Evolutionary conservation across 2,888 invertebrate genomes (phyloP), one percentile per base, ranked within the genome.

Genomic region (Linnaemya tessellans): DNA sequence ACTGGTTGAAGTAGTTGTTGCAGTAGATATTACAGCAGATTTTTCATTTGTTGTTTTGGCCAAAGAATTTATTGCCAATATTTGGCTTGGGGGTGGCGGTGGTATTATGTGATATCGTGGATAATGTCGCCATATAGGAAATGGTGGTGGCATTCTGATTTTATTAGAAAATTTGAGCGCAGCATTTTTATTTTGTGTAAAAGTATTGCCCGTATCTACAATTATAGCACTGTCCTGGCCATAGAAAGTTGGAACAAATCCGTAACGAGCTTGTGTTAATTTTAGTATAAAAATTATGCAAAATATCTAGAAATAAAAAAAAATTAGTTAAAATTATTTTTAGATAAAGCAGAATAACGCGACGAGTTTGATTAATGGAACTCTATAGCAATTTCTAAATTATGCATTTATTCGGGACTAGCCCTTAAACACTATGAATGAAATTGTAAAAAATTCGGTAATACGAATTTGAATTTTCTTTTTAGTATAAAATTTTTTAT

Each of bases 191-290:
- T 30, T 74, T 35, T 58, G 64, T 18, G 64, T 9, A 0, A 25
- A 11, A 18, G 62, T 41, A 67, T 84, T 88, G 22, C 87, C 88
- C 3, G 88, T 80, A 65, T 90, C 89, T 15, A 89, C 87, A 58
- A 88, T 88, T 11, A 89, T 51, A 10, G 88, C 87, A 82, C 89
- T 89, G 56, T 90, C 90, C 65, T 88, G 88, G 5, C 87, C 88
- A 78, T 88, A 86, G 70, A 89, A 89, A 41, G 88, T 88, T 0
- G 89, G 88, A 0, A 82, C 35, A 18, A 88, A 65, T 8, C 41
- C 75, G 73, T 81, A 80, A 18, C 87, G 80, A 10, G 87, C 82
- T 18, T 80, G 25, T 30, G 75, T 9, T 35, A 82, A 20, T 71
- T 82, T 75, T 20, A 85, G n/a, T 4, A 85, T 60, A n/a, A 85